Evolutionary conservation across 2,113 vertebrate genomes (phyloP).

Genomic region (Pterocles burchelli): DNA sequence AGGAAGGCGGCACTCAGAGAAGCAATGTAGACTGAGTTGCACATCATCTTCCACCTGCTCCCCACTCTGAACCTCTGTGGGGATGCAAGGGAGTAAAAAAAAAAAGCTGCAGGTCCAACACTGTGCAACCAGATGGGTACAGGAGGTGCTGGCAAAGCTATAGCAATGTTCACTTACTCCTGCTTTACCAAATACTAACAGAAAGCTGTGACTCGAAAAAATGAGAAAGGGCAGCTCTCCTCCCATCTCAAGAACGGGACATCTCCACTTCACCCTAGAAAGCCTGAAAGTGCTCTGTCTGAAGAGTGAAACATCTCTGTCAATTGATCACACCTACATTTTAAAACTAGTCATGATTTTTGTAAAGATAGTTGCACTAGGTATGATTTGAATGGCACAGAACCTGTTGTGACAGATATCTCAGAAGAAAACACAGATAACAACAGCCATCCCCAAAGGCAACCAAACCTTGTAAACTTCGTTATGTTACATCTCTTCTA

Average conservation of each 20-base stretch:
- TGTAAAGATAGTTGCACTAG: background rate
- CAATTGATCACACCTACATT: background rate
- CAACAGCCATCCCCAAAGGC: background rate
- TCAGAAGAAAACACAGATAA: background rate
- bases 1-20: background rate
- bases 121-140: background rate
- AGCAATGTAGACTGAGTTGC: fast-evolving
- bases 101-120: background rate
- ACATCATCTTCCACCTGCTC: background rate
- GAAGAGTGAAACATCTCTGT: background rate
- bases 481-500: background rate
- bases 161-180: background rate
- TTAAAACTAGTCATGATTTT: background rate
- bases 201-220: background rate
- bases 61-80: background rate
- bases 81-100: background rate
- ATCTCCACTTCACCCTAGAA: background rate
- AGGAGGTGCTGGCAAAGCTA: background rate
- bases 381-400: background rate
- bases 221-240: background rate
- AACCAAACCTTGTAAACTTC: background rate
- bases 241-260: background rate
- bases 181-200: background rate
- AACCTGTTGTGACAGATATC: background rate
- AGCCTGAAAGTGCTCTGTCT: background rate